Percentiles rank a stretch among this genome's conserved stretches.
These are phyloP conservation scores for Taeniopygia guttata DNA, from an alignment of 2,797 vertebrate species.

Conservation along the genomic window DNA sequence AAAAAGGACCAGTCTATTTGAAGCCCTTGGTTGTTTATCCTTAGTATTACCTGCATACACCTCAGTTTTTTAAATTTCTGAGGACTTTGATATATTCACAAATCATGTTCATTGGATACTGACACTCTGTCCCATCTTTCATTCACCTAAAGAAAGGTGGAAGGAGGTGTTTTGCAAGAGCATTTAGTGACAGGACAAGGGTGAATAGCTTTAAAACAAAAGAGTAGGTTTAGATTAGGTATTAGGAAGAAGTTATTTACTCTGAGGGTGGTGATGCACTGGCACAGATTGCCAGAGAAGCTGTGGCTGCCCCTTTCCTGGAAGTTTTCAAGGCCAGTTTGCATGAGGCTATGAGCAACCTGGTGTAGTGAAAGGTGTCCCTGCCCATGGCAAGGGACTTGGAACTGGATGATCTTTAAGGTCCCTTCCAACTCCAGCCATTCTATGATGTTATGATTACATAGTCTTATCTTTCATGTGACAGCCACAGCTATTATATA, in stretches of 20 bases:
- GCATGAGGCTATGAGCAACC: background rate
- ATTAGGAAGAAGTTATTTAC: background rate
- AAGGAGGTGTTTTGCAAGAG: background rate
- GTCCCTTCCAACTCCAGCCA: background rate
- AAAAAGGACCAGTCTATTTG: background rate
- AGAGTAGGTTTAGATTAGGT: background rate
- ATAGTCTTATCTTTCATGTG: background rate
- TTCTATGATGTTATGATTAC: background rate
- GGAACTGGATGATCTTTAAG: background rate
- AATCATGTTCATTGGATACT: background rate
- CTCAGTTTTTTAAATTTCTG: background rate
- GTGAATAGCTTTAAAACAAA: background rate
- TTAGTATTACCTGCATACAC: background rate
- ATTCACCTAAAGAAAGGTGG: background rate
- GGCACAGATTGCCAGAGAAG: background rate
- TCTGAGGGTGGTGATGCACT: background rate
- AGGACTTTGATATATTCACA: background rate
- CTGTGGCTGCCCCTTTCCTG: background rate
- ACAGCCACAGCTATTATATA: background rate
- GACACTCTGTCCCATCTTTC: background rate
- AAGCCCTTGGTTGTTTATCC: background rate
- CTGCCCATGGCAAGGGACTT: background rate
- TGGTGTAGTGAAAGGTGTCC: background rate
- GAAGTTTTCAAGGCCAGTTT: background rate
- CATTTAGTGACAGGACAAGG: background rate